Evolutionary conservation across 2,797 vertebrate genomes (phyloP).

Genomic region (Benthosema pterotum): DNA sequence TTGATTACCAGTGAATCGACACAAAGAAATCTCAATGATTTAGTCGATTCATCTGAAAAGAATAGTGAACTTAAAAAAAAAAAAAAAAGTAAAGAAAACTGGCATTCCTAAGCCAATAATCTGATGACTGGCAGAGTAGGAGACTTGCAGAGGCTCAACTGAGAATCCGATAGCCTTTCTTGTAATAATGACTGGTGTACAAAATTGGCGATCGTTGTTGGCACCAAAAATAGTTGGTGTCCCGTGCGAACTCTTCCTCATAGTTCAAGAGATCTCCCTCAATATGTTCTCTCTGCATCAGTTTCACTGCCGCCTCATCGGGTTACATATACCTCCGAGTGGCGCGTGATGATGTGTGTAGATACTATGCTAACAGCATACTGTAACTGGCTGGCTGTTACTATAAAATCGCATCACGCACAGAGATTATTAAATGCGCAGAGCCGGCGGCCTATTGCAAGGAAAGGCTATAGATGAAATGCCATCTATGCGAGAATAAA

Average conservation of each 20-base stretch:
- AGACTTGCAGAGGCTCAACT: too few species aligned
- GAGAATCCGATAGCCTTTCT: too few species aligned
- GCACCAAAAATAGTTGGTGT: too few species aligned
- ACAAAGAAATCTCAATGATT: too few species aligned
- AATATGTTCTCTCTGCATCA: conserved; percentile 48
- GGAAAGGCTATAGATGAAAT: neutral
- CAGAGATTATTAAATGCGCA: conserved; percentile 9
- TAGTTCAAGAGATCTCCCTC: conserved; percentile 64
- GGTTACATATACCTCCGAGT: conserved; percentile 13
- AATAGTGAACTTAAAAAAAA: too few species aligned
- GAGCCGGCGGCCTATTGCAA: neutral
- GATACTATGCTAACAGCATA: neutral
- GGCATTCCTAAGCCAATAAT: too few species aligned
- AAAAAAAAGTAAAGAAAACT: too few species aligned
- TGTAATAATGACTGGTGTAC: too few species aligned
- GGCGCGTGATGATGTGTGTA: conserved; percentile 18
- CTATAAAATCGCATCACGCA: conserved; percentile 1
- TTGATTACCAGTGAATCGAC: too few species aligned
- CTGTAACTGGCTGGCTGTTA: conserved; percentile 6
- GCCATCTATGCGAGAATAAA: neutral
- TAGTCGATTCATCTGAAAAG: too few species aligned
- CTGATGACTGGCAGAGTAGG: too few species aligned
- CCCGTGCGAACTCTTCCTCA: conserved; percentile 31
- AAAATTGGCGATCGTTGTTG: too few species aligned
- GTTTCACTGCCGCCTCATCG: conserved; percentile 31